Conservation (phyloP, 2,888 invertebrate genomes). For the Rotaria magnacalcarata region DNA sequence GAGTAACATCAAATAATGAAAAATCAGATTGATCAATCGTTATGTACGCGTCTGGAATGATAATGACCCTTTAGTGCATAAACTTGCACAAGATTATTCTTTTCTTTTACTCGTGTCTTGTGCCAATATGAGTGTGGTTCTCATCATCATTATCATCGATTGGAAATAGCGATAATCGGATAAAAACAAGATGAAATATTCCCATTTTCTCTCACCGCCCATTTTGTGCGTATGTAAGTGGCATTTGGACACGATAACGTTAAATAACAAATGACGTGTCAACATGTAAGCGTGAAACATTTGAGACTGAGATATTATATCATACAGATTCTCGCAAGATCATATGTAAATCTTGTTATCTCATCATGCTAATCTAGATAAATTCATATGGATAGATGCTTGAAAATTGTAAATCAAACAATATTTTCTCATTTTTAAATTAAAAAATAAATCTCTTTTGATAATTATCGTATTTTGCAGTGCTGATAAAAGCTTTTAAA, state of each 20-base stretch:
- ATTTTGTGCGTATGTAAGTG: neutral
- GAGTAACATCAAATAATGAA: neutral
- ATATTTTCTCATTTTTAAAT: too few species aligned
- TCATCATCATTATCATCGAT: neutral
- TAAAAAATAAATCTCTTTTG: too few species aligned
- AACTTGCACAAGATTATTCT: neutral
- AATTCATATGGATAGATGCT: neutral
- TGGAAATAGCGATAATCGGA: neutral
- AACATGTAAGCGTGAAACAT: neutral
- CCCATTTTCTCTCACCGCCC: neutral
- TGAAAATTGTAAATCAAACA: too few species aligned
- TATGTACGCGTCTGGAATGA: neutral
- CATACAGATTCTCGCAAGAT: neutral
- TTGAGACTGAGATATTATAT: neutral
- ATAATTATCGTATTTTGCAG: too few species aligned
- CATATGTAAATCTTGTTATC: neutral
- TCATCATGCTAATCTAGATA: neutral
- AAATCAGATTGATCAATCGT: neutral
- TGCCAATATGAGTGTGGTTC: neutral
- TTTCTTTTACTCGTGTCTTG: neutral
- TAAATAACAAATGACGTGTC: neutral
- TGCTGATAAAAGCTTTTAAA: too few species aligned
- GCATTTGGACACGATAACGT: neutral
- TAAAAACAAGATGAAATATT: neutral
- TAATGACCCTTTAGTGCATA: neutral